phyloP scores from a whole-genome alignment of 2,888 invertebrate species.

The Drosophila greeni region DNA sequence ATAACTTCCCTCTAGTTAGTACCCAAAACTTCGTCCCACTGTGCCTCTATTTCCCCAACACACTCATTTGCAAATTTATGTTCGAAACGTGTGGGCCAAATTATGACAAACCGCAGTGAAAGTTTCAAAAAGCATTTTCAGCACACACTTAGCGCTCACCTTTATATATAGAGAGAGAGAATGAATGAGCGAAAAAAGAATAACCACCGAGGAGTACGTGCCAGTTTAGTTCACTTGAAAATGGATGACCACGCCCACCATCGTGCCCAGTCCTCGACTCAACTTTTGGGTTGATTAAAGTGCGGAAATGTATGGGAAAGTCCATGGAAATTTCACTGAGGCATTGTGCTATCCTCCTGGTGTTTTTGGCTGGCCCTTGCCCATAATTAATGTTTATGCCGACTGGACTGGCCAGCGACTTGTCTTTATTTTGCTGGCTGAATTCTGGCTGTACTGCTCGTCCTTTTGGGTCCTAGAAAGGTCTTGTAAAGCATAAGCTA shows the following conservation, averaged over 20 bases:
- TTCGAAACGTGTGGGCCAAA: slow-evolving; percentile 64
- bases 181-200: slow-evolving; percentile 1
- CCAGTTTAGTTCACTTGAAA: slow-evolving; percentile 29
- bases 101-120: slow-evolving; percentile 63
- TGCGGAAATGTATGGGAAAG: slow-evolving; percentile 13
- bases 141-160: slow-evolving; percentile 57
- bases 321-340: slow-evolving; percentile 13
- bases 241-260: slow-evolving; percentile 33
- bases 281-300: slow-evolving; percentile 30
- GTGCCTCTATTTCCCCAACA: slow-evolving; percentile 18
- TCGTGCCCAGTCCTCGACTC: background rate
- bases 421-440: slow-evolving; percentile 12
- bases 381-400: slow-evolving; percentile 56
- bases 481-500: slow-evolving; percentile 36
- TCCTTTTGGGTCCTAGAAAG: slow-evolving; percentile 14
- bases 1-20: too few species aligned
- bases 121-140: slow-evolving; percentile 60
- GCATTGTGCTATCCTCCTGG: slow-evolving; percentile 13
- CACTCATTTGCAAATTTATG: slow-evolving; percentile 56
- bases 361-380: slow-evolving; percentile 7
- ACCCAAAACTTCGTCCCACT: slow-evolving; percentile 1
- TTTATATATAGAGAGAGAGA: slow-evolving; percentile 2
- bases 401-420: slow-evolving; percentile 8
- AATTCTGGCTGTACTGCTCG: background rate
- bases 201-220: slow-evolving; percentile 25